Evolutionary conservation across 2,888 invertebrate genomes (phyloP).

Genomic region (Oxyscelio sp.): DNA sequence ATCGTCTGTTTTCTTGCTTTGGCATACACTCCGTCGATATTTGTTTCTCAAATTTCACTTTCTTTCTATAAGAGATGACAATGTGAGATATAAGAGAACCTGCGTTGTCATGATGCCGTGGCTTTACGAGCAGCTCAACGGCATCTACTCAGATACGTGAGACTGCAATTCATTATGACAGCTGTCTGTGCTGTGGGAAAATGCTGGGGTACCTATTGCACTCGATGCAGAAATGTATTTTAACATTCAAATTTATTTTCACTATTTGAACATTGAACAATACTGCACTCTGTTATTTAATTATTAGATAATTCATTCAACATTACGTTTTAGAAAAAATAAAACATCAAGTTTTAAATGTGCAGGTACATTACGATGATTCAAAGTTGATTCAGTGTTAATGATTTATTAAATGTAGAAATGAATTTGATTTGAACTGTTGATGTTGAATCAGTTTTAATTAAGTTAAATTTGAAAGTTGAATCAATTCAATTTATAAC

Average conservation of each 20-base stretch:
- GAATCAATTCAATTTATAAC: no score
- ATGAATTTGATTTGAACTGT: no score
- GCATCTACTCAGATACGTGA: constrained; percentile 82
- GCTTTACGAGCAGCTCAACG: constrained; percentile 63
- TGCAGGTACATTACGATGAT: no score
- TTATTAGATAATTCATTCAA: no score
- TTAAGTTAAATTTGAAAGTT: no score
- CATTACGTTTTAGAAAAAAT: no score
- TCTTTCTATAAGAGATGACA: constrained; percentile 74
- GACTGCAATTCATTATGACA: constrained; percentile 88
- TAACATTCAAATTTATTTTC: constrained; percentile 6
- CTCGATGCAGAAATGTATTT: constrained; percentile 34
- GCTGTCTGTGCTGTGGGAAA: constrained; percentile 87
- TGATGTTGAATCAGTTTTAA: no score
- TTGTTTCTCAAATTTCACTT: constrained; percentile 77
- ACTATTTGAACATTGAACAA: no score
- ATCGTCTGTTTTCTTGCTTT: constrained; percentile 50
- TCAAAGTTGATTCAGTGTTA: no score
- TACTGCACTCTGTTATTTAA: no score
- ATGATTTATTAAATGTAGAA: no score
- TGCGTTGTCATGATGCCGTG: constrained; percentile 84
- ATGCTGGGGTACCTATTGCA: constrained; percentile 80
- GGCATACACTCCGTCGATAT: constrained; percentile 56
- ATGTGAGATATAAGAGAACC: constrained; percentile 80
- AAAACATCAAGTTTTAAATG: no score